These are phyloP conservation scores for Macaria notata DNA, from an alignment of 2,888 invertebrate genomes.

Conservation along the genomic window DNA sequence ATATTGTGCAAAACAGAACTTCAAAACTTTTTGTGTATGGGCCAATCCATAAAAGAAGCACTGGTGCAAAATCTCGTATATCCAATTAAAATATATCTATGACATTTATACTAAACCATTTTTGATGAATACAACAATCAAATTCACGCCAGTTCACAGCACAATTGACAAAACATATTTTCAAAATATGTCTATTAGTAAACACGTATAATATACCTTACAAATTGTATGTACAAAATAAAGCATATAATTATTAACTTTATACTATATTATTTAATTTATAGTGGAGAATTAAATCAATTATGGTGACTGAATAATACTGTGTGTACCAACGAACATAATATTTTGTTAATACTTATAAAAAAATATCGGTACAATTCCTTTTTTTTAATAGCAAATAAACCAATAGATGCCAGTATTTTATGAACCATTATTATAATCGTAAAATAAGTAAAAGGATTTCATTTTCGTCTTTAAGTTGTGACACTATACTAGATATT, in stretches of 20 bases:
- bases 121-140: constrained; percentile 56
- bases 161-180: constrained; percentile 82
- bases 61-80: constrained; percentile 4
- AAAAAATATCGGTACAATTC: no score
- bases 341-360: not conserved
- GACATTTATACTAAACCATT: constrained; percentile 18
- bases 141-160: constrained; percentile 67
- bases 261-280: constrained; percentile 45
- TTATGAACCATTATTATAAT: no score
- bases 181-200: constrained; percentile 79
- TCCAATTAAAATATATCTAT: constrained; percentile 7
- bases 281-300: constrained; percentile 57
- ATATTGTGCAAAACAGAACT: no score
- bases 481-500: no score
- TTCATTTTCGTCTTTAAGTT: no score
- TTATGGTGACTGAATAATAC: constrained; percentile 38
- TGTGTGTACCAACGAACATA: constrained; percentile 31
- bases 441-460: no score
- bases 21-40: no score
- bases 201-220: constrained; percentile 78
- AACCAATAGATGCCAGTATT: no score
- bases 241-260: constrained; percentile 64
- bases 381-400: no score
- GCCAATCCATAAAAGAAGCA: not conserved
- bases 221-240: constrained; percentile 79